Evolutionary conservation across 2,797 vertebrate species (phyloP), one percentile per base, ranked within the genome.

Genomic region (Bovichtus diacanthus): DNA sequence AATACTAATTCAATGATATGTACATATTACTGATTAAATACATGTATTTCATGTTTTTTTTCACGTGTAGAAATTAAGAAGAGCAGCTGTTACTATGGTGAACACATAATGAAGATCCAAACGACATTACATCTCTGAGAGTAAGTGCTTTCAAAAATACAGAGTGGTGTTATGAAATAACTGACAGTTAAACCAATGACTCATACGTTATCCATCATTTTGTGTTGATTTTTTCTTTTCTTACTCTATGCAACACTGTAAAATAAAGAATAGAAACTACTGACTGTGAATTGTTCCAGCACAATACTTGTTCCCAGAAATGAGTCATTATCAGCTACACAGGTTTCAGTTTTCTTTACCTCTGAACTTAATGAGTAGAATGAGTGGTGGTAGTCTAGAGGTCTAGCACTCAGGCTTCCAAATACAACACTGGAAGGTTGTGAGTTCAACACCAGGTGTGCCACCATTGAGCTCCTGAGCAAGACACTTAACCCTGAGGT

Each of bases 191-290:
- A 18, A 7, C 2, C 19, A 49, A 1, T 76, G 51, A 25, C 6
- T 71, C 31, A 27, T 10, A 38, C 16, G 0, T 0, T 9, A 8
- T 43, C 1, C 4, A 12, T 51, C 29, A 29, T 27, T 18, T 31
- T 39, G 19, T 23, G 5, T 47, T 39, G 31, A 16, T 13, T 7
- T n/a, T 27, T 21, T 36, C 13, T 6, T 12, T 3, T 9, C 8
- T n/a, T n/a, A n/a, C n/a, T n/a, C n/a, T n/a, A n/a, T n/a, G n/a
- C n/a, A n/a, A n/a, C 38, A 21, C 21, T 1, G 49, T 9, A 51
- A 73, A 49, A 74, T 0, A 19, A 23, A 56, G 86, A 88, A 81
- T 16, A 29, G 70, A 83, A 69, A 81, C 29, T 59, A 78, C 81
- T 77, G 62, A 79, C 18, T 12, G 9, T 27, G 36, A n/a, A n/a